phyloP scores from a whole-genome alignment of 2,888 invertebrate species.

The Napeogenes inachia region DNA sequence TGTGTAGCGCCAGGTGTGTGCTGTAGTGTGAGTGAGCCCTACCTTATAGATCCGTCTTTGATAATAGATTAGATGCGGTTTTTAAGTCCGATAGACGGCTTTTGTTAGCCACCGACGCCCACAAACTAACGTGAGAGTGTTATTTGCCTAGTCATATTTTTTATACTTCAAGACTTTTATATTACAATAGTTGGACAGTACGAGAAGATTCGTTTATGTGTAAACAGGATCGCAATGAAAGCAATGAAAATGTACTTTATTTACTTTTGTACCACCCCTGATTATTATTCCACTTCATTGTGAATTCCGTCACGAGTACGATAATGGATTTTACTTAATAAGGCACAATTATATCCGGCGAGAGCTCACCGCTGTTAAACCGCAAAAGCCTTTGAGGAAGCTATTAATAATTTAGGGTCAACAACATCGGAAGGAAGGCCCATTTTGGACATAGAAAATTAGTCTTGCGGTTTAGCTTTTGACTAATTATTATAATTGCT shows the following conservation, averaged over 20 bases:
- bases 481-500: background rate
- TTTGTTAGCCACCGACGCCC: background rate
- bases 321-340: background rate
- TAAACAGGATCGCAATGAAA: too few species aligned
- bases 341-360: slow-evolving; percentile 6
- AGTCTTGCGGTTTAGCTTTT: slow-evolving; percentile 4
- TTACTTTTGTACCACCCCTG: too few species aligned
- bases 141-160: too few species aligned
- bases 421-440: slow-evolving; percentile 13
- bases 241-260: too few species aligned
- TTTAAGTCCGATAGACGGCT: slow-evolving; percentile 4
- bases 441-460: slow-evolving; percentile 8
- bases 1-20: slow-evolving; percentile 39
- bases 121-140: background rate
- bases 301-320: background rate
- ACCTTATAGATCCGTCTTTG: slow-evolving; percentile 22
- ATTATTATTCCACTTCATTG: too few species aligned
- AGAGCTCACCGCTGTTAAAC: slow-evolving; percentile 13
- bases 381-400: slow-evolving; percentile 8
- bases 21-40: slow-evolving; percentile 21
- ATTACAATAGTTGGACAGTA: too few species aligned
- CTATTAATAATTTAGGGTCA: slow-evolving; percentile 15
- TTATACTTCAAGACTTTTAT: too few species aligned
- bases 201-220: too few species aligned
- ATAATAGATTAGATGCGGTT: slow-evolving; percentile 22